Conservation (phyloP, 64 coral and sea anemone genomes). For the Porites australiensis region DNA sequence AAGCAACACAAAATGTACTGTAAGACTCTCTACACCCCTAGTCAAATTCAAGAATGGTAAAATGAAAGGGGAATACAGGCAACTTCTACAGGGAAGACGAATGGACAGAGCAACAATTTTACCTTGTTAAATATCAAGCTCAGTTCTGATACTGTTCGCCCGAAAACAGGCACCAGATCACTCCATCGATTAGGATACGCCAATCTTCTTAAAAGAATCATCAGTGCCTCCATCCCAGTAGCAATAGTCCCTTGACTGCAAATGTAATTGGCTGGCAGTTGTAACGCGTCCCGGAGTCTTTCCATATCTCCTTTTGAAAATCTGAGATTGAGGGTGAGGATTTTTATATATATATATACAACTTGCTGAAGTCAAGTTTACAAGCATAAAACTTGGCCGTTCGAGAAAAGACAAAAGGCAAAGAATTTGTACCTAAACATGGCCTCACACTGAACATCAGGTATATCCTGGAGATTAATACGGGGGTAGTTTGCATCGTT, state of each 20-base stretch:
- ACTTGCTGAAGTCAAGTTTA: too few relatives aligned
- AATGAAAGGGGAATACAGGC: constrained; percentile 34
- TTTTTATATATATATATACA: constrained; percentile 21
- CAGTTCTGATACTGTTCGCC: constrained; percentile 65
- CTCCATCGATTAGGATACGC: constrained; percentile 69
- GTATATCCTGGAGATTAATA: too few relatives aligned
- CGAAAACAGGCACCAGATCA: constrained; percentile 63
- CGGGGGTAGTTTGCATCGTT: not conserved
- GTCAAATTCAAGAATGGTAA: not conserved
- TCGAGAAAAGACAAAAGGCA: constrained; percentile 50
- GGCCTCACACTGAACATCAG: constrained; percentile 19
- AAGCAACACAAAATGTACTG: not conserved
- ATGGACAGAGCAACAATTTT: constrained; percentile 55
- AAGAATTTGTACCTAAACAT: constrained; percentile 23
- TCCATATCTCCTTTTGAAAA: constrained; percentile 71
- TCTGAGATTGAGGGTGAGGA: constrained; percentile 51
- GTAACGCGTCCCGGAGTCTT: constrained; percentile 27
- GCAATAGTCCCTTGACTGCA: constrained; percentile 57
- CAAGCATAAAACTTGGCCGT: too few relatives aligned
- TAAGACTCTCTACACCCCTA: not conserved
- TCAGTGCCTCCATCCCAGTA: constrained; percentile 71
- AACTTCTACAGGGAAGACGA: constrained; percentile 69
- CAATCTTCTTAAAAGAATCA: constrained; percentile 50
- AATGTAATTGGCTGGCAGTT: constrained; percentile 43
- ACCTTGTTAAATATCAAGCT: constrained; percentile 81